Percentiles rank a stretch among this genome's conserved stretches.
phyloP scores from a whole-genome alignment of 2,113 vertebrate species.

The Pygoscelis antarcticus region DNA sequence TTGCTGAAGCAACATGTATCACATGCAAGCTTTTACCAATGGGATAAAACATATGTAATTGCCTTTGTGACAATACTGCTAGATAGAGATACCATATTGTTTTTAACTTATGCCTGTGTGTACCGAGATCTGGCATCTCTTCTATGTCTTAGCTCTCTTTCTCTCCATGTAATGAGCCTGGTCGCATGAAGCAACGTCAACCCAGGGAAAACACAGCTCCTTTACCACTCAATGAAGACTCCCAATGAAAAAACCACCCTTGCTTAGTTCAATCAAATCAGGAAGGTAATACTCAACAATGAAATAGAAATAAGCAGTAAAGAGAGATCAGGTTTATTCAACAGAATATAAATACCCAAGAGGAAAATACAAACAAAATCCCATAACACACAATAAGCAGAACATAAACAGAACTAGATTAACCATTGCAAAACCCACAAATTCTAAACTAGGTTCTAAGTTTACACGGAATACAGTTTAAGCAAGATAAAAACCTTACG shows the following conservation, averaged over 20 bases:
- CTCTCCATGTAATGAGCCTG: fast-evolving
- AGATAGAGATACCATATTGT: not conserved
- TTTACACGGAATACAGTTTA: constrained; percentile 43
- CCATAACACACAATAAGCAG: not conserved
- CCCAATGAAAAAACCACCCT: not conserved
- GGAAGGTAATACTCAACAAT: not conserved
- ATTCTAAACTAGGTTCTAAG: constrained; percentile 17
- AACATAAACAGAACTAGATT: not conserved
- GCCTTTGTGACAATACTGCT: not conserved
- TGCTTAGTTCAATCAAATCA: not conserved
- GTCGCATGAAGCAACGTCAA: fast-evolving
- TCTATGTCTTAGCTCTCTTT: not conserved
- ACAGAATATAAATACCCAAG: not conserved
- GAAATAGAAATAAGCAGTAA: not conserved
- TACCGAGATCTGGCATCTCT: not conserved
- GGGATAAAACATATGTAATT: not conserved
- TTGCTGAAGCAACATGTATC: not conserved
- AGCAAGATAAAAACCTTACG: constrained; percentile 75
- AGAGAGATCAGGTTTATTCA: not conserved
- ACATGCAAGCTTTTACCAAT: not conserved
- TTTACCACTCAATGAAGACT: not conserved
- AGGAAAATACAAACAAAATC: not conserved
- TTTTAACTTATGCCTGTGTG: not conserved
- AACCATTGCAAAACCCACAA: not conserved
- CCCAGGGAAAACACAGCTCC: not conserved